Evolutionary conservation across 2,888 invertebrate genomes (phyloP).

Genomic region (Stomorhina lunata): DNA sequence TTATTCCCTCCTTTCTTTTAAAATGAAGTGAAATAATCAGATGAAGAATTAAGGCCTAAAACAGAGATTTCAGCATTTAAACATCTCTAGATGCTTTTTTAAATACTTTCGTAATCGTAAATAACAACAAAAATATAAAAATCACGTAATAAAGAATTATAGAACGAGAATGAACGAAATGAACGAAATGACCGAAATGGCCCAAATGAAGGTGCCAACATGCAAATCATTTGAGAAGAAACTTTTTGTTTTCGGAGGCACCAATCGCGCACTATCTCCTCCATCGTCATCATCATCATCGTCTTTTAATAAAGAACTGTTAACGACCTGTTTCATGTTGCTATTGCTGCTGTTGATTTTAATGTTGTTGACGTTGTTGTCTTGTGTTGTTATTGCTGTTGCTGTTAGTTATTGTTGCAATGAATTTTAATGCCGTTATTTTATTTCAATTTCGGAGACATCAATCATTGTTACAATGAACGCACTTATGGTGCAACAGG

Average conservation of each 20-base stretch:
- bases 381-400: slow-evolving; percentile 2
- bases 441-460: slow-evolving; percentile 63
- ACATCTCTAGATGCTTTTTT: not conserved
- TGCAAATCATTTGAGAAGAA: slow-evolving; percentile 54
- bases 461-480: slow-evolving; percentile 57
- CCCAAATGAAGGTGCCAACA: slow-evolving; percentile 61
- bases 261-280: not conserved
- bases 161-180: not conserved
- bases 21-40: slow-evolving; percentile 44
- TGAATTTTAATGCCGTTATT: slow-evolving; percentile 56
- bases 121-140: not conserved
- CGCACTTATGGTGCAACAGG: slow-evolving; percentile 39
- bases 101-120: slow-evolving; percentile 29
- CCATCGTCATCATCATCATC: not conserved
- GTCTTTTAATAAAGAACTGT: slow-evolving; percentile 53
- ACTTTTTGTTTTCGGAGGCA: slow-evolving; percentile 31
- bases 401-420: not conserved
- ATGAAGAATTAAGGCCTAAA: slow-evolving; percentile 24
- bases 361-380: not conserved
- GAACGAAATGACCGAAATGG: not conserved
- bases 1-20: slow-evolving; percentile 6
- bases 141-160: slow-evolving; percentile 8
- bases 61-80: not conserved
- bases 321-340: slow-evolving; percentile 61
- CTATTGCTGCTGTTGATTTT: slow-evolving; percentile 6